phyloP scores from a whole-genome alignment of 2,797 vertebrate species.

The Neosilurus hyrtlii region DNA sequence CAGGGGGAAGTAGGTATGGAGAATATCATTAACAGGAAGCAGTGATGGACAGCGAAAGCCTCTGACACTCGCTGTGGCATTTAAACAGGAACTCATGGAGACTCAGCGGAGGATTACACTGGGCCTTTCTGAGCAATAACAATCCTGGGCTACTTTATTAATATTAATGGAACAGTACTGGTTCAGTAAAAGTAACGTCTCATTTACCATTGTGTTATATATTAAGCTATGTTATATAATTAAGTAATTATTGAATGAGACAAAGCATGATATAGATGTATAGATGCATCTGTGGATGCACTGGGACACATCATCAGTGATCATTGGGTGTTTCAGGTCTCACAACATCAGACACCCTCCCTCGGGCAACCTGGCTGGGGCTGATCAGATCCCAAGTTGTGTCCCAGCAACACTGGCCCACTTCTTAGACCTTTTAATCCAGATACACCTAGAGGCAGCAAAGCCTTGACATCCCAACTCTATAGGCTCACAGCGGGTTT shows the following conservation, averaged over 20 bases:
- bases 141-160: constrained; percentile 4
- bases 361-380: too few relatives aligned
- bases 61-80: not conserved
- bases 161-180: not conserved
- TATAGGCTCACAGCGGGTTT: too few relatives aligned
- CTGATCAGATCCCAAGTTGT: too few relatives aligned
- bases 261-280: not conserved
- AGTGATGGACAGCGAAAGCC: constrained; percentile 63
- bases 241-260: not conserved
- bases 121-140: constrained; percentile 20
- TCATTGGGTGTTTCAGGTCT: too few relatives aligned
- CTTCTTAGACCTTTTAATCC: too few relatives aligned
- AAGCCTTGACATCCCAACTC: too few relatives aligned
- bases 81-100: constrained; percentile 18
- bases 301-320: too few relatives aligned
- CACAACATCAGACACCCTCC: too few relatives aligned
- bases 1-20: constrained; percentile 73
- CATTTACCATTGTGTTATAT: not conserved
- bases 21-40: constrained; percentile 84
- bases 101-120: constrained; percentile 2
- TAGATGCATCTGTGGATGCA: too few relatives aligned
- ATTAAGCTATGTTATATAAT: not conserved
- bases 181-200: not conserved
- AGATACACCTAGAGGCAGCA: too few relatives aligned
- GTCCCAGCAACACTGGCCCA: too few relatives aligned